Evolutionary conservation across 2,113 vertebrate genomes (phyloP).

Genomic region (Abramis brama): DNA sequence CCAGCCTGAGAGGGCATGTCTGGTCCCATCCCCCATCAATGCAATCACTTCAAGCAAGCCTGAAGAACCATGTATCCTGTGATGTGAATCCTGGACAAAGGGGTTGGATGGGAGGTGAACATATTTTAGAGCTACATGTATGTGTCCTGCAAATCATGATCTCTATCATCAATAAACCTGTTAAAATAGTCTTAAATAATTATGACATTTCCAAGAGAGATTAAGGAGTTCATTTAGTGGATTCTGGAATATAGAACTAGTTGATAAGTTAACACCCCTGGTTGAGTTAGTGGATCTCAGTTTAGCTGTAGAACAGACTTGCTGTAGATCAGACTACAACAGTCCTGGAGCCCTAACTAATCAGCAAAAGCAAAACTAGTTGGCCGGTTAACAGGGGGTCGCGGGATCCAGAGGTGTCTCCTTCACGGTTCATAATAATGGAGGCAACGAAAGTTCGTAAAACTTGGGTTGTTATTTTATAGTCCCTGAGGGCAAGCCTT

Average conservation of each 20-base stretch:
- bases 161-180: neutral
- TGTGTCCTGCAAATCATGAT: neutral
- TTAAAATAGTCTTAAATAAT: neutral
- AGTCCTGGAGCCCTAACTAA: neutral
- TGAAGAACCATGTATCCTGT: neutral
- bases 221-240: neutral
- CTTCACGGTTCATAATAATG: constrained; percentile 50
- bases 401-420: constrained; percentile 47
- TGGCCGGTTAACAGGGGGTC: constrained; percentile 28
- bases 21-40: constrained; percentile 54
- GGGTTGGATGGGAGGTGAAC: neutral
- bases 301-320: constrained; percentile 6
- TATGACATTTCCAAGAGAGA: neutral
- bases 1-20: constrained; percentile 69
- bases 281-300: neutral
- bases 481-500: constrained; percentile 47
- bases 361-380: constrained; percentile 15
- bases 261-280: neutral
- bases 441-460: constrained; percentile 54
- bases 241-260: neutral
- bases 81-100: neutral
- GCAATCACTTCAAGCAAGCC: constrained; percentile 25
- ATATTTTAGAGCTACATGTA: neutral
- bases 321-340: neutral
- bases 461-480: constrained; percentile 56